Percentiles rank a stretch among this genome's conserved stretches.
phyloP scores from a whole-genome alignment of 1,140 invertebrate species.

The Catajapyx aquilonaris region DNA sequence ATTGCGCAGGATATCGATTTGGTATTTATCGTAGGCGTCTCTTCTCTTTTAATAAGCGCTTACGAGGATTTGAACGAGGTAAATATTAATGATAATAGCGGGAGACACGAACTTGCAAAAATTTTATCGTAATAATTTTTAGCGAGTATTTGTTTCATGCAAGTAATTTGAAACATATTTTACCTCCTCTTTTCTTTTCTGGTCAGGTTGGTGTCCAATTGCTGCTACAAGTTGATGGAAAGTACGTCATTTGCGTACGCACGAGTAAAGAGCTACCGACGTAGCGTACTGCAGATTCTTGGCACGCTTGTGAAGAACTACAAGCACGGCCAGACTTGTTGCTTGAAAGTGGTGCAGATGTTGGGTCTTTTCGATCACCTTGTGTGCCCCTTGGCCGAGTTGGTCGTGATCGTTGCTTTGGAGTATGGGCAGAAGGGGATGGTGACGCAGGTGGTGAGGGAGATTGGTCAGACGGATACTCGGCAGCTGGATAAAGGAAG shows the following conservation, averaged over 20 bases:
- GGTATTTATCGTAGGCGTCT: no score
- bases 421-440: slow-evolving; percentile 37
- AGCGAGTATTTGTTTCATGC: no score
- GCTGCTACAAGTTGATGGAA: slow-evolving; percentile 55
- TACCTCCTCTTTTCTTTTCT: no score
- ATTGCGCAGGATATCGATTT: no score
- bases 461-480: slow-evolving; percentile 37
- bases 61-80: no score
- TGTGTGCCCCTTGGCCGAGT: slow-evolving; percentile 37
- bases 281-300: slow-evolving; percentile 52
- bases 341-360: slow-evolving; percentile 42
- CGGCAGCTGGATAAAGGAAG: slow-evolving; percentile 26
- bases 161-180: no score
- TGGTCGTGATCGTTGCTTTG: slow-evolving; percentile 37
- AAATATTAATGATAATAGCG: no score
- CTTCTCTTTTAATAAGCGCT: no score
- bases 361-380: slow-evolving; percentile 50
- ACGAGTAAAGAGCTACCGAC: slow-evolving; percentile 38
- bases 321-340: slow-evolving; percentile 46
- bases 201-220: slow-evolving; percentile 39
- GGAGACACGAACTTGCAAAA: no score
- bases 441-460: slow-evolving; percentile 45
- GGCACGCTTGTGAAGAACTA: slow-evolving; percentile 60
- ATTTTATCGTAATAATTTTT: no score
- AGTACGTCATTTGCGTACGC: slow-evolving; percentile 26